Conservation (phyloP, 1,140 invertebrate species). For the Leptopilina clavipes region DNA sequence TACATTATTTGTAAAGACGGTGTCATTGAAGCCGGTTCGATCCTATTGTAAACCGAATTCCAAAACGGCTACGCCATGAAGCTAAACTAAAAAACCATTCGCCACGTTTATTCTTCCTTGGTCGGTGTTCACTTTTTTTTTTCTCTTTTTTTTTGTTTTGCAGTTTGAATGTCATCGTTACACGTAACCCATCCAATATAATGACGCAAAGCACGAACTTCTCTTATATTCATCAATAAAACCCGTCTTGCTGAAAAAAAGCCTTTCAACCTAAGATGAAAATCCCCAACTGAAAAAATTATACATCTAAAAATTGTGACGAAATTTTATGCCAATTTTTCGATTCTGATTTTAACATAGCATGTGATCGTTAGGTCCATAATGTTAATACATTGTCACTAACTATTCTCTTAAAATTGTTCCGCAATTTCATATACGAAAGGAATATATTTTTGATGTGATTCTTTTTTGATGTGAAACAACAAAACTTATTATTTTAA, state of each 20-base stretch:
- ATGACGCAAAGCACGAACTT: conserved; percentile 1
- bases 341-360: too few species aligned
- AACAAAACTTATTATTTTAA: too few species aligned
- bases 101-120: conserved; percentile 21
- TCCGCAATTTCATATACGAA: too few species aligned
- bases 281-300: too few species aligned
- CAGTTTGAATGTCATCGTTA: conserved; percentile 22
- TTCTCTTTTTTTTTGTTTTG: not conserved
- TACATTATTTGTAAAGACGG: not conserved
- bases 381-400: too few species aligned
- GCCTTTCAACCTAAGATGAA: not conserved
- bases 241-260: not conserved
- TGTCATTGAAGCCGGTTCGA: conserved; percentile 9
- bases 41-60: conserved; percentile 20
- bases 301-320: too few species aligned
- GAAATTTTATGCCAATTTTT: too few species aligned
- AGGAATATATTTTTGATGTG: too few species aligned
- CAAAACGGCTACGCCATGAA: not conserved
- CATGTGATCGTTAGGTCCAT: too few species aligned
- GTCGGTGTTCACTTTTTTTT: not conserved
- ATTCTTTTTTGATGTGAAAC: too few species aligned
- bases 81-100: not conserved
- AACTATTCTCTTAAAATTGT: too few species aligned
- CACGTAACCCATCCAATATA: not conserved
- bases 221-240: not conserved